phyloP scores from a whole-genome alignment of 2,888 invertebrate genomes.

The Vesta saturnalis region DNA sequence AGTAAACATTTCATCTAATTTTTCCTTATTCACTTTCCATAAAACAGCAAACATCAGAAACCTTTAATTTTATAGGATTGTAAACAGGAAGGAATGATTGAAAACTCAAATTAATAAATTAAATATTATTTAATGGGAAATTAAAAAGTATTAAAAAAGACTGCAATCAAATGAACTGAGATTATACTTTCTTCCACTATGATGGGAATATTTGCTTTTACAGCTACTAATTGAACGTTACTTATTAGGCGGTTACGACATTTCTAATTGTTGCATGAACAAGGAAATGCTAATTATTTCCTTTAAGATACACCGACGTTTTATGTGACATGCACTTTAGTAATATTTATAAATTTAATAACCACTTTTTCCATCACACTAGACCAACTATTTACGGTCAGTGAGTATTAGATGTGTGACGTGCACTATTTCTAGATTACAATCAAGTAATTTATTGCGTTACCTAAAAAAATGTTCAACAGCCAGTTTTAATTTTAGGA shows the following conservation, averaged over 20 bases:
- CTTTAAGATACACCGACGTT: not conserved
- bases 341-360: not conserved
- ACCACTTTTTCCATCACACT: not conserved
- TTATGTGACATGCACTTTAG: not conserved
- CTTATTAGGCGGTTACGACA: not conserved
- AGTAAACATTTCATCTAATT: no score
- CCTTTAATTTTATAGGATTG: no score
- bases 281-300: slow-evolving; percentile 1
- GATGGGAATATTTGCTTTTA: not conserved
- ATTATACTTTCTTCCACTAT: not conserved
- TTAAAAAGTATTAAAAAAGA: not conserved
- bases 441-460: not conserved
- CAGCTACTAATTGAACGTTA: slow-evolving; percentile 1
- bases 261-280: not conserved
- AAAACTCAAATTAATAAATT: no score
- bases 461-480: no score
- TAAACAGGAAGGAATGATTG: no score
- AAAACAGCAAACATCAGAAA: no score
- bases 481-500: not conserved
- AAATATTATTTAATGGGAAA: slow-evolving; percentile 1
- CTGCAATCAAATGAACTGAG: not conserved
- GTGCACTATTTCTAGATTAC: not conserved
- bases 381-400: not conserved
- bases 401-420: not conserved
- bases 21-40: no score